These are phyloP conservation scores for Agrilus mali DNA, from an alignment of 2,888 invertebrate species.

Conservation along the genomic window DNA sequence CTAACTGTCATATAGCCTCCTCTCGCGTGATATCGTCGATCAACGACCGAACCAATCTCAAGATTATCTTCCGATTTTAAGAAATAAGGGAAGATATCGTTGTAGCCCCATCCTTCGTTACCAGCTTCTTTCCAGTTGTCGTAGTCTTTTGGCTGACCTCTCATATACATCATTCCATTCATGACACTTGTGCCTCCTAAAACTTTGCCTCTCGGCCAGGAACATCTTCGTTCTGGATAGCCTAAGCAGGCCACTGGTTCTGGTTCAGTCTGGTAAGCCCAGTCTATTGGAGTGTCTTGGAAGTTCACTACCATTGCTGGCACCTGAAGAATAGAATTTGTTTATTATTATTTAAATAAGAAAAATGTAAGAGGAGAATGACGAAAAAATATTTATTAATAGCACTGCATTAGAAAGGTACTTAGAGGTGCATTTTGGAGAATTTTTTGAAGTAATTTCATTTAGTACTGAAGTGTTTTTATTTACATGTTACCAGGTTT, in stretches of 20 bases:
- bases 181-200: constrained; percentile 58
- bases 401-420: too few species aligned
- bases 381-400: too few species aligned
- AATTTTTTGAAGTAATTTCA: too few species aligned
- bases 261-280: constrained; percentile 53
- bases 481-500: too few species aligned
- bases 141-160: constrained; percentile 63
- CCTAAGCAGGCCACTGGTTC: constrained; percentile 49
- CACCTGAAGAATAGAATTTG: constrained; percentile 21
- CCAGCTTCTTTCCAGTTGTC: constrained; percentile 63
- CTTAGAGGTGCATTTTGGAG: too few species aligned
- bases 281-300: constrained; percentile 50
- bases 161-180: constrained; percentile 77
- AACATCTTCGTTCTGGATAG: constrained; percentile 40
- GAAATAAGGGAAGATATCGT: constrained; percentile 65
- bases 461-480: too few species aligned
- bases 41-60: constrained; percentile 46
- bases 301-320: constrained; percentile 59
- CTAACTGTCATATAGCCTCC: constrained; percentile 51
- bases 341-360: too few species aligned
- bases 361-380: too few species aligned
- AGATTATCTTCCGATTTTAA: constrained; percentile 53
- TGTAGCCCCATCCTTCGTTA: constrained; percentile 65
- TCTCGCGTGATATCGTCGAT: constrained; percentile 43
- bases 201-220: constrained; percentile 59